These are phyloP conservation scores for Erebia epiphron DNA, from an alignment of 2,888 invertebrate genomes.

Conservation along the genomic window DNA sequence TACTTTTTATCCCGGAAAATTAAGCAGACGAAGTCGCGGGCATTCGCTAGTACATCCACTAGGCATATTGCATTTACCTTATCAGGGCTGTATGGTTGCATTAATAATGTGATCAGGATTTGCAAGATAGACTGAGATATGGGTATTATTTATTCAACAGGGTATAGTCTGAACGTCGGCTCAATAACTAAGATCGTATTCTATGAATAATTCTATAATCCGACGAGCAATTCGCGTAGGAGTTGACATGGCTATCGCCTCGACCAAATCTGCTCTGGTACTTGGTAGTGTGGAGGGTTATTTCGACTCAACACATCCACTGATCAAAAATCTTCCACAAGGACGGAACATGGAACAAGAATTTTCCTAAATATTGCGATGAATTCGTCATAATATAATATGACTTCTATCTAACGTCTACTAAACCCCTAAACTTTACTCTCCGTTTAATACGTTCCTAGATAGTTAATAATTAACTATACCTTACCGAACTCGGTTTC, in stretches of 20 bases:
- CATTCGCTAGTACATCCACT: too few species aligned
- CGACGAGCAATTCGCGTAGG: neutral
- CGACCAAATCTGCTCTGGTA: neutral
- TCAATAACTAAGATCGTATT: constrained; percentile 7
- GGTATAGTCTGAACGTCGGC: constrained; percentile 6
- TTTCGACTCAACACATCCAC: neutral
- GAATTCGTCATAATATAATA: too few species aligned
- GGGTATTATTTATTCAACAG: constrained; percentile 1
- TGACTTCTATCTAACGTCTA: too few species aligned
- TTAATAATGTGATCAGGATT: neutral
- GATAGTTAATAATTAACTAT: too few species aligned
- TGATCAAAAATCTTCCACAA: neutral
- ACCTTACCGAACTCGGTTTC: too few species aligned
- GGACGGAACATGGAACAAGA: too few species aligned
- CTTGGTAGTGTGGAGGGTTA: neutral
- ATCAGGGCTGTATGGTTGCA: neutral
- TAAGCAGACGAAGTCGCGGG: too few species aligned
- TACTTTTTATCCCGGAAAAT: too few species aligned
- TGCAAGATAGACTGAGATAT: constrained; percentile 5
- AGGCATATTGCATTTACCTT: neutral
- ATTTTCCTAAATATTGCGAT: too few species aligned
- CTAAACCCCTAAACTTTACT: too few species aligned
- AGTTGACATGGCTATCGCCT: neutral
- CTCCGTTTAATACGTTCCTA: too few species aligned
- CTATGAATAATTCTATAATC: constrained; percentile 14